phyloP scores from a whole-genome alignment of 2,113 vertebrate species.

The Cynocephalus volans region DNA sequence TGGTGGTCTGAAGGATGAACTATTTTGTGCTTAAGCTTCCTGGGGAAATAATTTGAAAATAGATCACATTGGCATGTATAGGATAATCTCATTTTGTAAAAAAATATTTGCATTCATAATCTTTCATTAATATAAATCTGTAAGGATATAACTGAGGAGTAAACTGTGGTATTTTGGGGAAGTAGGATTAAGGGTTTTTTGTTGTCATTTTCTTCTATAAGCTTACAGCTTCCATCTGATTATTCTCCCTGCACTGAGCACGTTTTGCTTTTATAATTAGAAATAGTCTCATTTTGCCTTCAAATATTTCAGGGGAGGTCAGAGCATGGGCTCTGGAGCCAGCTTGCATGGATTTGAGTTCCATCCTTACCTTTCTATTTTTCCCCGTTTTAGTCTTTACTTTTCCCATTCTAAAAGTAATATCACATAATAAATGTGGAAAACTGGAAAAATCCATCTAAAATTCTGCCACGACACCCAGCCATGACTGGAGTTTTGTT shows the following conservation, averaged over 20 bases:
- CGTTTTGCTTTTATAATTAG: slow-evolving; percentile 47
- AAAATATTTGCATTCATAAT: neutral
- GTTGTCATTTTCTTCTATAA: slow-evolving; percentile 26
- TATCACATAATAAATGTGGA: slow-evolving; percentile 3
- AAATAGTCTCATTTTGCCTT: neutral
- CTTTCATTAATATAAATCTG: neutral
- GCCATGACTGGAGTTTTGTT: neutral
- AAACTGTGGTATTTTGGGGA: neutral
- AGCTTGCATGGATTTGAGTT: neutral
- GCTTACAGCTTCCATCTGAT: neutral
- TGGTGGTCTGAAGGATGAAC: neutral
- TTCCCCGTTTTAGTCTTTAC: neutral
- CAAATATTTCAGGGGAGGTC: neutral
- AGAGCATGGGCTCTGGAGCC: neutral
- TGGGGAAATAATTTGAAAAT: slow-evolving; percentile 41
- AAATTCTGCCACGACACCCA: neutral
- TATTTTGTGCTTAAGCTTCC: neutral
- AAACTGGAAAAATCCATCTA: slow-evolving; percentile 12
- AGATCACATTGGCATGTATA: neutral
- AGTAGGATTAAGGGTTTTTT: neutral
- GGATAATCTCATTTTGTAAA: neutral
- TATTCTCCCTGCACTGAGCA: neutral
- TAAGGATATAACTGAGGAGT: neutral
- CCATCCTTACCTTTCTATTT: neutral
- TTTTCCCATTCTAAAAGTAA: neutral